A percentile compares a stretch with the other conserved stretches of the same genome.
phyloP scores from a whole-genome alignment of 2,888 invertebrate species.

The Andrena bucephala region DNA sequence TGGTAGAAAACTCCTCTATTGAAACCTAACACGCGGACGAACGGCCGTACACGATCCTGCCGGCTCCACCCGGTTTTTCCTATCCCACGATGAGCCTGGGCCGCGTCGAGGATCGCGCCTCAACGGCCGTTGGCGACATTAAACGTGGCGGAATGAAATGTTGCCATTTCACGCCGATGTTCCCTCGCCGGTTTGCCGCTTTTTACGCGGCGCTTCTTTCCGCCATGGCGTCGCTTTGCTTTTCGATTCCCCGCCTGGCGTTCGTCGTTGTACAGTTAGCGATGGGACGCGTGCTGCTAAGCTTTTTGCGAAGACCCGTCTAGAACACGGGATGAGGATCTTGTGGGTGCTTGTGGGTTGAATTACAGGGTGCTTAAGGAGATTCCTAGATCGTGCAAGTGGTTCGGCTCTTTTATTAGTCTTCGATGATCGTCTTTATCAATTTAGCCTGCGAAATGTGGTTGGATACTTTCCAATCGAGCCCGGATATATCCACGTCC shows the following conservation, averaged over 20 bases:
- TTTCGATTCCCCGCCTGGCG: not conserved
- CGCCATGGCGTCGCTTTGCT: constrained; percentile 2
- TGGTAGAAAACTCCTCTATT: constrained; percentile 44
- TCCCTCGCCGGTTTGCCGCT: constrained; percentile 10
- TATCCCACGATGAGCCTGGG: constrained; percentile 12
- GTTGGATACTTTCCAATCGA: not conserved
- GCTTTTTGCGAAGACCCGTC: not conserved
- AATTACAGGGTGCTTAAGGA: not conserved
- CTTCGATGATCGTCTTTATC: too few species aligned
- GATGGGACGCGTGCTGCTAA: constrained; percentile 17
- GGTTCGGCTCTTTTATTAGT: too few species aligned
- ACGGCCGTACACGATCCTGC: constrained; percentile 14
- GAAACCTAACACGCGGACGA: constrained; percentile 53
- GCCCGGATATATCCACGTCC: not conserved
- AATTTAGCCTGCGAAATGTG: too few species aligned
- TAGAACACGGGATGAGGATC: not conserved
- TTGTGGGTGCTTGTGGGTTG: not conserved
- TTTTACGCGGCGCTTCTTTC: constrained; percentile 33
- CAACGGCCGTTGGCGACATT: constrained; percentile 12
- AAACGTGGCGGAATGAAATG: constrained; percentile 43
- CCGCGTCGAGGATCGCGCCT: constrained; percentile 10
- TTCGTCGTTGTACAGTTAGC: constrained; percentile 35
- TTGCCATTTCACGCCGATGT: constrained; percentile 24
- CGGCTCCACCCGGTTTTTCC: constrained; percentile 21
- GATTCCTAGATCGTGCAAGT: not conserved